Evolutionary conservation across 2,113 vertebrate genomes (phyloP), one percentile per base, ranked within the genome.

Genomic region (Seriola quinqueradiata): DNA sequence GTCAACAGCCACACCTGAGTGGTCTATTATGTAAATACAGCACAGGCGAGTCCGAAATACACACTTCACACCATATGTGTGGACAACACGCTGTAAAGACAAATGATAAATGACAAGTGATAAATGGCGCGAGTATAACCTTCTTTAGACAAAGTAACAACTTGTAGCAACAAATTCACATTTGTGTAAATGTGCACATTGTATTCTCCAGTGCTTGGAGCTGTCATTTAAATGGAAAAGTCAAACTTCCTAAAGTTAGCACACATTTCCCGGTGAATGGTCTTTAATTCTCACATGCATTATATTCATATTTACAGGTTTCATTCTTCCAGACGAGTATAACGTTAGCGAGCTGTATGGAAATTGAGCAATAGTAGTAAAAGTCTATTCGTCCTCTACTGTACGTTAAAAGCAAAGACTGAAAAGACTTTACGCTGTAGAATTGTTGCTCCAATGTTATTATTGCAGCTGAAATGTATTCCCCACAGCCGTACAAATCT

Each of bases 11-110:
- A 64, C 59, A 44, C 58, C 71, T 54, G 34, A 55, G 64, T 12
- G 63, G 60, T 68, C 58, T 83, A 32, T 76, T 32, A 52, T 84
- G 85, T 82, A 82, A 89, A 91, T 64, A 85, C 44, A 52, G 36
- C 5, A 11, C 40, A 67, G 73, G 25, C 38, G 28, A 69, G 21
- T 48, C 25, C 9, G 23, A 12, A 28, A 48, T 14, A 75, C 23
- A 52, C 28, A 75, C 21, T 44, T n/a, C 17, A 5, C 5, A 5
- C 36, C 0, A 23, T 12, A 8, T 14, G 48, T 36, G 1, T 32
- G 21, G 8, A 42, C 13, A 4, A 38, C n/a, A 74, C 13, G n/a
- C 11, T 17, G 1, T 23, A 16, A 14, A 54, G 36, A 60, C 16
- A 59, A 58, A 32, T 23, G 38, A 40, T 48, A 42, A 42, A 42